A percentile compares a stretch with the other conserved stretches of the same genome.
Conservation (phyloP, 2,888 invertebrate species). For the Xestia sexstrigata region DNA sequence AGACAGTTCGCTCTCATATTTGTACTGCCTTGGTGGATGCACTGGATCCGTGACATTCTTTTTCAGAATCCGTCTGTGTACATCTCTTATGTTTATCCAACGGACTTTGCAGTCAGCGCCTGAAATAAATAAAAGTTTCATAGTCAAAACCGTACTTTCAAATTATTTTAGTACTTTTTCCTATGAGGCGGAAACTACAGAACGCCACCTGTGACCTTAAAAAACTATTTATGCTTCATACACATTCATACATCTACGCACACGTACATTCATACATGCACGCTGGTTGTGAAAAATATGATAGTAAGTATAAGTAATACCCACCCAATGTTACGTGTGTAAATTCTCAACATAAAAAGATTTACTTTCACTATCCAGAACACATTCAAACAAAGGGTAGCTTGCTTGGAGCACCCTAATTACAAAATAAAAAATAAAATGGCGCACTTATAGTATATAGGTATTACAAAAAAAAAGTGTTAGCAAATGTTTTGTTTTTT, state of each 20-base stretch:
- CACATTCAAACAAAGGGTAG: background rate
- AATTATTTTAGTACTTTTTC: background rate
- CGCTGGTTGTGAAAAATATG: background rate
- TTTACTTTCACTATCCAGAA: background rate
- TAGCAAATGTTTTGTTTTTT: background rate
- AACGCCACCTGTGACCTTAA: background rate
- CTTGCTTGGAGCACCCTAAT: background rate
- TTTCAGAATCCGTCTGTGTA: conserved; percentile 82
- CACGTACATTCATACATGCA: background rate
- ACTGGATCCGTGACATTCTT: conserved; percentile 70
- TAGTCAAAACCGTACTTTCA: background rate
- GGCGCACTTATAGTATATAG: no score
- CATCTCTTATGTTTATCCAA: conserved; percentile 88
- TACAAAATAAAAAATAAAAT: background rate
- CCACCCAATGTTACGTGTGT: background rate
- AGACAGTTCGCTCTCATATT: conserved; percentile 81
- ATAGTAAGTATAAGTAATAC: background rate
- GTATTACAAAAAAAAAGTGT: background rate
- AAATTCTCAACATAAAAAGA: background rate
- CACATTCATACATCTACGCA: background rate
- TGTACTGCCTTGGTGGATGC: conserved; percentile 76
- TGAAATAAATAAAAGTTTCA: conserved; percentile 65
- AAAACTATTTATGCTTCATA: background rate
- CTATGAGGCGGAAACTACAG: background rate
- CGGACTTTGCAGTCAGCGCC: conserved; percentile 86